Evolutionary conservation across 1,140 invertebrate genomes (phyloP), one percentile per base, ranked within the genome.

Genomic region (Diploscapter pachys): DNA sequence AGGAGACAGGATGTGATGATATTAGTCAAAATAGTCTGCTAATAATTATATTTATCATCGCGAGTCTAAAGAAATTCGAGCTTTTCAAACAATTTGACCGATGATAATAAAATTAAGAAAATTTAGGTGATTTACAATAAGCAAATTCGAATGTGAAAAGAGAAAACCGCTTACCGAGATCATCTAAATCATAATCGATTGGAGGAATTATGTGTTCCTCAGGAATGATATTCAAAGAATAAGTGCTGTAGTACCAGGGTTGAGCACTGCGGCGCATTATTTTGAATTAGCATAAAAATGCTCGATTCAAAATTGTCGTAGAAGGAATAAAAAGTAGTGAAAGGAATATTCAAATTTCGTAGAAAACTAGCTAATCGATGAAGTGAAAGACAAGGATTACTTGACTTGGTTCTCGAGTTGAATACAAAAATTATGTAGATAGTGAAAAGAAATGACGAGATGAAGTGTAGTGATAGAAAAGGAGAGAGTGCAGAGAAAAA

Each of bases 161-260:
- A 59, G 57, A 9, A 9, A 9, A 13, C 9, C 13, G 13, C 13
- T 59, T 9, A 13, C 9, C 57, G 2, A 65, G 31, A 65, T 31
- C 48, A 11, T 65, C 31, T 49, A 65, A 65, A 62, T 74, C 66
- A 69, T 74, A 74, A 54, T 74, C 73, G 9, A 74, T 62, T 4
- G 73, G 73, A 62, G 73, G 73, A 13, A 74, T 31, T 31, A 31
- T 64, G 70, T 74, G 64, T 69, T 74, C 73, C 53, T 74, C 73
- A 61, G 73, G 73, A 68, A 74, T 74, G 59, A 74, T 74, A 69
- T 74, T 74, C 8, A 74, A 61, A 53, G 73, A 74, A 55, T 74
- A 74, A 9, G 73, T 74, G 53, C 73, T 74, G 49, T 74, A 57
- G 59, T 74, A 65, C 64, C 73, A 74, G 6, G 73, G 65, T 4